Conservation (phyloP, 2,888 invertebrate genomes). For the Dermolepida albohirtum region DNA sequence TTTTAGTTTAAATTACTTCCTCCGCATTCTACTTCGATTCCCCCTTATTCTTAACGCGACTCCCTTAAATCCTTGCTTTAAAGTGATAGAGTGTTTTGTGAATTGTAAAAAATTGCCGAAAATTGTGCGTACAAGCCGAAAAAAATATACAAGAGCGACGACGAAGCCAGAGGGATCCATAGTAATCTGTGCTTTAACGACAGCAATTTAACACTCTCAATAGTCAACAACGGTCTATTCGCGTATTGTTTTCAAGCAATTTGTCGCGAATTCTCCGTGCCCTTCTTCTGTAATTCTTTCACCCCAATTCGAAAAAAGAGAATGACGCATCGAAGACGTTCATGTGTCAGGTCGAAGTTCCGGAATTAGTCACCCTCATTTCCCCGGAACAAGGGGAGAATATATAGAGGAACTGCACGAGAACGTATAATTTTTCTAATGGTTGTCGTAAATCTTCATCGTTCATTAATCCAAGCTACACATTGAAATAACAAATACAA, state of each 20-base stretch:
- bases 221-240: neutral
- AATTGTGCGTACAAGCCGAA: conserved; percentile 27
- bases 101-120: conserved; percentile 30
- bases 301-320: neutral
- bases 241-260: conserved; percentile 32
- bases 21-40: too few relatives aligned
- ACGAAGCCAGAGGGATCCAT: conserved; percentile 4
- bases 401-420: conserved; percentile 13
- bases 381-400: conserved; percentile 2
- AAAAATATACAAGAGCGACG: neutral
- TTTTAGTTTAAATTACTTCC: too few relatives aligned
- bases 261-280: conserved; percentile 24
- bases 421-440: conserved; percentile 35
- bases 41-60: too few relatives aligned
- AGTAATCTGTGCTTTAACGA: conserved; percentile 30
- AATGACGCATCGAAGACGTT: conserved; percentile 22
- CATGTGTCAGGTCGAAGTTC: conserved; percentile 18
- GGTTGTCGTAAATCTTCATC: conserved; percentile 26
- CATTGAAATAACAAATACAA: conserved; percentile 18
- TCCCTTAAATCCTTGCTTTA: too few relatives aligned
- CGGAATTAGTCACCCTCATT: conserved; percentile 29
- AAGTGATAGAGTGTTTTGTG: conserved; percentile 18
- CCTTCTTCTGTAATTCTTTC: conserved; percentile 16
- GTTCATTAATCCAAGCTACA: neutral
- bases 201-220: conserved; percentile 23